A percentile compares a stretch with the other conserved stretches of the same genome.
Conservation (phyloP, 2,888 invertebrate genomes). For the Ommatoiulus sabulosus region DNA sequence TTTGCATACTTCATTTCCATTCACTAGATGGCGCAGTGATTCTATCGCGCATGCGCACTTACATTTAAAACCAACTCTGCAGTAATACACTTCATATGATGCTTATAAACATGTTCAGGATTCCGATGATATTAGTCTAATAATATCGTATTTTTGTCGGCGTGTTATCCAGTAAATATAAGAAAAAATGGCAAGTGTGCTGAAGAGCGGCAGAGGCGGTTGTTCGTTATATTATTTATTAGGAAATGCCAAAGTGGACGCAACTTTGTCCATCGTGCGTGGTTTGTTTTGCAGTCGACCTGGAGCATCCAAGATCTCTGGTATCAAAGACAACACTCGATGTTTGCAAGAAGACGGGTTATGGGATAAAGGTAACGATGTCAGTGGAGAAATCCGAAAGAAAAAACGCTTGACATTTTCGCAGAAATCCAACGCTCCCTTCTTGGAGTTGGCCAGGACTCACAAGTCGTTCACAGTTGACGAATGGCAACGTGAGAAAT, state of each 20-base stretch:
- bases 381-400: background rate
- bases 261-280: background rate
- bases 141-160: no score
- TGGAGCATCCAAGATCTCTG: background rate
- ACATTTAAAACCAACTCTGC: no score
- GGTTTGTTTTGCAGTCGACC: background rate
- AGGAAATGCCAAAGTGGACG: background rate
- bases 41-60: no score
- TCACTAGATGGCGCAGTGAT: no score
- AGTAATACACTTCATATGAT: no score
- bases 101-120: no score
- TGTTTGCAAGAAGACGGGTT: background rate
- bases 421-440: background rate
- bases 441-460: background rate
- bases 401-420: background rate
- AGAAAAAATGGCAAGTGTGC: no score
- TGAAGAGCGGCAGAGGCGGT: background rate
- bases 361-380: background rate
- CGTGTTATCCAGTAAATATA: no score
- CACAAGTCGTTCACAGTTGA: conserved; percentile 33
- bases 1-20: no score
- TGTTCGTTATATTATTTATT: background rate
- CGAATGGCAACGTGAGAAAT: background rate
- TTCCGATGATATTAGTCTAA: no score
- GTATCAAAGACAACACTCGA: background rate